phyloP scores from a whole-genome alignment of 2,113 vertebrate genomes.

The Syrmaticus mikado region DNA sequence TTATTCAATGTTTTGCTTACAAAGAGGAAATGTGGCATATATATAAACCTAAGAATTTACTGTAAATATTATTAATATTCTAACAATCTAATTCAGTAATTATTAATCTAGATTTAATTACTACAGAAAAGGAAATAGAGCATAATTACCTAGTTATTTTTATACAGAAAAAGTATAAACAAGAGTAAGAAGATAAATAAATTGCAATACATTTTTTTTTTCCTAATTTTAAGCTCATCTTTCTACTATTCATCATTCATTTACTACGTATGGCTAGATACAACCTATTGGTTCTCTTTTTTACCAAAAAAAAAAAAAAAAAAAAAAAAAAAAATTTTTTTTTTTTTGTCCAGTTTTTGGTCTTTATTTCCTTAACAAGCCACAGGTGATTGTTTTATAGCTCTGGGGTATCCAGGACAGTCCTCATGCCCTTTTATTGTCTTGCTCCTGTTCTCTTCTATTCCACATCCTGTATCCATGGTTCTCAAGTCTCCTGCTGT shows the following conservation, averaged over 20 bases:
- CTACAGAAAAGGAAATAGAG: not conserved
- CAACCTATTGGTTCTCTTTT: not conserved
- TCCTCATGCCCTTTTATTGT: not conserved
- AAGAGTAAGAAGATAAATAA: not conserved
- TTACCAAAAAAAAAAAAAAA: too few relatives aligned
- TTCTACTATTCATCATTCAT: not conserved
- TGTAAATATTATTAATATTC: not conserved
- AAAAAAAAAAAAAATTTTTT: too few relatives aligned
- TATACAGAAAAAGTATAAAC: not conserved
- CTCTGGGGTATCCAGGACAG: not conserved
- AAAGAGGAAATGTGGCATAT: not conserved
- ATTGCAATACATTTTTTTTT: not conserved
- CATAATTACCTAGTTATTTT: not conserved
- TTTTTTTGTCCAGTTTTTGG: not conserved
- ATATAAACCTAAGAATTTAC: not conserved
- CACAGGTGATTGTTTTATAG: fast-evolving
- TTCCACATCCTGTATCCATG: not conserved
- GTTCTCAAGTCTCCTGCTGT: not conserved
- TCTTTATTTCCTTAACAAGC: not conserved
- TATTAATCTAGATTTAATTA: not conserved
- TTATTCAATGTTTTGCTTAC: not conserved
- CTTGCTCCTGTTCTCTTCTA: not conserved
- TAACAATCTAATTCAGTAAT: not conserved
- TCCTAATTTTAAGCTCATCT: not conserved
- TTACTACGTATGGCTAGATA: not conserved